Conservation (phyloP, 2,113 vertebrate species). For the Coracopsis vasa region DNA sequence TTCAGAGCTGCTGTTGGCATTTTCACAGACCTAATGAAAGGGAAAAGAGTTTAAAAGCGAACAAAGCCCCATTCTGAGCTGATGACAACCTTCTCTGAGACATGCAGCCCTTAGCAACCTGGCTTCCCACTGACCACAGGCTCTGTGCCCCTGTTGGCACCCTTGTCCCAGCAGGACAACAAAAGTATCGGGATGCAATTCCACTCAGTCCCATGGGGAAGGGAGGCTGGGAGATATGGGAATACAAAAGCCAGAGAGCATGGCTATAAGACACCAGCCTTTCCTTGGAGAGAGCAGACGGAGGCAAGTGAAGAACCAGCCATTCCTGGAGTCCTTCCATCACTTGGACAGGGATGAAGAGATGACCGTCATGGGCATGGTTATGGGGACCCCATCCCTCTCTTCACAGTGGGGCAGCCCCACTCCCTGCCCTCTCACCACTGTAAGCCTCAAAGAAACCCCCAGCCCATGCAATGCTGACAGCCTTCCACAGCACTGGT, state of each 20-base stretch:
- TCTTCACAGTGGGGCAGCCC: background rate
- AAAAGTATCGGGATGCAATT: background rate
- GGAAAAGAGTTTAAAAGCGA: background rate
- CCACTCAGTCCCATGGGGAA: fast-evolving
- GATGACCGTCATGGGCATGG: background rate
- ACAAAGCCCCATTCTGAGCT: background rate
- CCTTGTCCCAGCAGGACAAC: background rate
- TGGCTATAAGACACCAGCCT: fast-evolving
- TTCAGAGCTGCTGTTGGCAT: background rate
- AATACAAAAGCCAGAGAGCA: background rate
- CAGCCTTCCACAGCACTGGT: fast-evolving
- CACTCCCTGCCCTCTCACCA: fast-evolving
- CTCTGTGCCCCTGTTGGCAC: background rate
- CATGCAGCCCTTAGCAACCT: background rate
- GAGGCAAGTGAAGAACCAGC: fast-evolving
- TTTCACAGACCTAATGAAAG: background rate
- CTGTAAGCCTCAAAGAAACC: fast-evolving
- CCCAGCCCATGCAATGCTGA: fast-evolving
- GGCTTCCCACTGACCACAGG: background rate
- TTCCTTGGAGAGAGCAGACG: background rate
- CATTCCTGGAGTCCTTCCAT: background rate
- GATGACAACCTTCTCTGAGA: background rate
- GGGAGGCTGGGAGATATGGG: fast-evolving
- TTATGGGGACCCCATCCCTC: background rate
- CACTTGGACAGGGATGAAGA: background rate